These are phyloP conservation scores for Microcaecilia unicolor DNA, from an alignment of 2,797 vertebrate species.

Conservation along the genomic window DNA sequence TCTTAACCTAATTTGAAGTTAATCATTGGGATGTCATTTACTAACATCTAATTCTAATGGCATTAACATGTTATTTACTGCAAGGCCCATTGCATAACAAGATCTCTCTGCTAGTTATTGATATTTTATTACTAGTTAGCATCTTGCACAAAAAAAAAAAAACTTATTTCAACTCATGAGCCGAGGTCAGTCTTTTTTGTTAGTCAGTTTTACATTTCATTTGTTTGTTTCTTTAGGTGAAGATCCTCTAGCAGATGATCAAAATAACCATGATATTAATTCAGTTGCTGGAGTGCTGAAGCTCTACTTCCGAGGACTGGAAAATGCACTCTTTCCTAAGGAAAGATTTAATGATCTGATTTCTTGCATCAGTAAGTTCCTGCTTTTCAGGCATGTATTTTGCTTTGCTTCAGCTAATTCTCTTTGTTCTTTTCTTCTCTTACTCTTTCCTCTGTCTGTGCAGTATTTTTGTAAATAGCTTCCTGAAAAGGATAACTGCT, in stretches of 20 bases:
- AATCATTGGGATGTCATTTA: constrained; percentile 41
- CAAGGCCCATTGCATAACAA: too few species aligned
- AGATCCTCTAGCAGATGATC: constrained; percentile 90
- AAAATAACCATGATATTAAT: constrained; percentile 97
- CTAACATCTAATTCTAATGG: too few species aligned
- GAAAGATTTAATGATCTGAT: constrained; percentile 96
- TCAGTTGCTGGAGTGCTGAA: constrained; percentile 96
- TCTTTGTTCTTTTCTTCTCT: constrained; percentile 1
- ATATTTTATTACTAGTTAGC: constrained; percentile 42
- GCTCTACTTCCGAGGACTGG: constrained; percentile 93
- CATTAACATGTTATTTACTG: too few species aligned
- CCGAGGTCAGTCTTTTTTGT: constrained; percentile 8
- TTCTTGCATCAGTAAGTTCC: constrained; percentile 89
- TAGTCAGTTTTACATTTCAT: too few species aligned
- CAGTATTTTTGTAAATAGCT: constrained; percentile 13
- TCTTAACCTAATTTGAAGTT: constrained; percentile 42
- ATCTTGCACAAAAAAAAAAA: constrained; percentile 29
- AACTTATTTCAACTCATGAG: background rate
- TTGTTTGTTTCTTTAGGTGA: constrained; percentile 77
- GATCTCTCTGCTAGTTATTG: constrained; percentile 41
- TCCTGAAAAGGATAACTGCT: constrained; percentile 25
- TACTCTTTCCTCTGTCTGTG: constrained; percentile 10
- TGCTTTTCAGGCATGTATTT: constrained; percentile 3
- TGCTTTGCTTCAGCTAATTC: background rate
- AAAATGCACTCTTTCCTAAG: constrained; percentile 95